These are phyloP conservation scores for Andinoacara biseriatus DNA, from an alignment of 2,113 vertebrate genomes.

Conservation along the genomic window DNA sequence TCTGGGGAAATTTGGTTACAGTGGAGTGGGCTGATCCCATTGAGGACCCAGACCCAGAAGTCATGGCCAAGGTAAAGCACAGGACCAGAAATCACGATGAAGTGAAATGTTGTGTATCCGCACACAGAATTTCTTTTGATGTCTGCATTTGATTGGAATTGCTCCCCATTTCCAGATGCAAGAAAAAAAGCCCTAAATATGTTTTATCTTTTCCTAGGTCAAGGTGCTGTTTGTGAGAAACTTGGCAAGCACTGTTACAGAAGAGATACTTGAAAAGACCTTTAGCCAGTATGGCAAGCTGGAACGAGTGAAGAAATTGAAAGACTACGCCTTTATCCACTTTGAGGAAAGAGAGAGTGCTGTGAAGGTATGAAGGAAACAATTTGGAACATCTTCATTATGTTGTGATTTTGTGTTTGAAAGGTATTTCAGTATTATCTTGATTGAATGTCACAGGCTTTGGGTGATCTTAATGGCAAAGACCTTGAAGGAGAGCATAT, in stretches of 20 bases:
- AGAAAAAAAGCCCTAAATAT: not conserved
- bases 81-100: not conserved
- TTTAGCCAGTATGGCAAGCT: constrained; percentile 98
- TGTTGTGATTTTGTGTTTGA: not conserved
- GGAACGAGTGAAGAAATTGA: constrained; percentile 98
- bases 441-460: constrained; percentile 81
- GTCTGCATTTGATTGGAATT: not conserved
- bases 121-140: not conserved
- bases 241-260: constrained; percentile 95
- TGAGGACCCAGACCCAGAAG: constrained; percentile 98
- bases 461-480: constrained; percentile 99
- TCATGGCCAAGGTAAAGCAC: constrained; percentile 96
- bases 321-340: constrained; percentile 99
- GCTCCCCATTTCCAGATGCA: not conserved
- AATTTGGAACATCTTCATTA: not conserved
- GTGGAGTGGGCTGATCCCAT: constrained; percentile 99
- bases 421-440: not conserved
- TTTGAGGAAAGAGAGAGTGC: constrained; percentile 98
- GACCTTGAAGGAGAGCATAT: constrained; percentile 98
- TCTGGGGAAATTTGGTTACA: constrained; percentile 98
- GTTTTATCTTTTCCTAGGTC: constrained; percentile 79
- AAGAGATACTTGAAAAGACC: constrained; percentile 97
- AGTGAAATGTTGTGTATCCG: not conserved
- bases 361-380: constrained; percentile 87
- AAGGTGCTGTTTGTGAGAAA: constrained; percentile 99